phyloP scores from a whole-genome alignment of 2,113 vertebrate species.

The Dipodomys merriami region DNA sequence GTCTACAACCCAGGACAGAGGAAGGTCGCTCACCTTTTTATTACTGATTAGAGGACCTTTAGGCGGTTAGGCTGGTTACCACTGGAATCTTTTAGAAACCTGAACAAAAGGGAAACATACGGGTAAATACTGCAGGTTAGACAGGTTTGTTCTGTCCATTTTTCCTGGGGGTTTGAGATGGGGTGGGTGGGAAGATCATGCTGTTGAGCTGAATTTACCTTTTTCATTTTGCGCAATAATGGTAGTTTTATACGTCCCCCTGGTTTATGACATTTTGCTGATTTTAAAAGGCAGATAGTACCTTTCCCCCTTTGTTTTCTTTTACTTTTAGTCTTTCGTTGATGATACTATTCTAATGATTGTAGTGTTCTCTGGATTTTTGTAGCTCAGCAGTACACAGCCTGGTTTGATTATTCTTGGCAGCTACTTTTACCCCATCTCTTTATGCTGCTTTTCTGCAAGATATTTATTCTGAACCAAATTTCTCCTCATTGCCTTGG shows the following conservation, averaged over 20 bases:
- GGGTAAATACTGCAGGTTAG: not conserved
- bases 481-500: constrained; percentile 23
- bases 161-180: not conserved
- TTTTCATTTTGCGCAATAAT: constrained; percentile 45
- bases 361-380: not conserved
- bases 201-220: not conserved
- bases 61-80: not conserved
- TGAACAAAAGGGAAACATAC: not conserved
- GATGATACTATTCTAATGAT: constrained; percentile 42
- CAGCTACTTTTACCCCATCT: not conserved
- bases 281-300: not conserved
- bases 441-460: not conserved
- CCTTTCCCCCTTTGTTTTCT: constrained; percentile 18
- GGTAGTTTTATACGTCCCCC: constrained; percentile 28
- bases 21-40: not conserved
- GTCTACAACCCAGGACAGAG: too few relatives aligned
- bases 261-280: not conserved
- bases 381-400: not conserved
- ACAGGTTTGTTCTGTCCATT: not conserved
- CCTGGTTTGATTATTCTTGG: not conserved
- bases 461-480: constrained; percentile 7
- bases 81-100: not conserved
- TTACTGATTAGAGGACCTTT: not conserved
- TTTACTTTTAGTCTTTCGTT: not conserved
- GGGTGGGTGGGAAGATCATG: not conserved